Base-by-base conservation (phyloP, 2,888 invertebrate genomes). In the Thymelicus sylvestris region DNA sequence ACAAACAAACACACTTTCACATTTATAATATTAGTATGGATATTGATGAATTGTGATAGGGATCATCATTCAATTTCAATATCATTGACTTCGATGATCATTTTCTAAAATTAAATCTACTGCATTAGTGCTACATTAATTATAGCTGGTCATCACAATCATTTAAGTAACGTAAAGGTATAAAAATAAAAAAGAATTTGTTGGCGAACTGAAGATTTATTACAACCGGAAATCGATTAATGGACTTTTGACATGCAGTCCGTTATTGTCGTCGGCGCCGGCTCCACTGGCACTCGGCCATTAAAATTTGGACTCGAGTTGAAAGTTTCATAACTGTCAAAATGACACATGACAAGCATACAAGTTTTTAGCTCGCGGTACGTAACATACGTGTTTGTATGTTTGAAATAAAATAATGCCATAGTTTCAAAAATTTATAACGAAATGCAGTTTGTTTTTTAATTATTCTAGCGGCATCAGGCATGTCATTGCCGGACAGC, bases 201-300 rank as follows among this genome's bases (percentile, higher is more conserved):
- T 50, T 66, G n/a, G n/a, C 44, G 44, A 19, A 24, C 55, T 39
- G 48, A 31, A 63, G 57, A 69, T 69, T 69, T 39, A 47, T 64
- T 57, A 57, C 48, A 41, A 63, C 55, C 57, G 68, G 63, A 64
- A 69, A 69, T 69, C 68, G 68, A 69, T 69, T 69, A 69, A 69
- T 69, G 68, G 41, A 69, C 47, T 69, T 69, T 64, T 63, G 68
- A 69, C 68, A 13, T 55, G 41, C 41, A 48, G 60, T 61, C 7
- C 41, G 63, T 48, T 57, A 64, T 64, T 55, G 68, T 63, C 52
- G 59, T 57, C 39, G 15, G 48, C 39, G 63, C 63, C 57, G 63
- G 68, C 68, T 13, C 55, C 39, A 69, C 68, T 69, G 68, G 68
- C 68, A 69, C 47, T 12, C 63, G 47, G 68, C 68, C 68, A 69